Evolutionary conservation across 2,888 invertebrate genomes (phyloP), one percentile per base, ranked within the genome.

Genomic region (Monochamus alternatus): DNA sequence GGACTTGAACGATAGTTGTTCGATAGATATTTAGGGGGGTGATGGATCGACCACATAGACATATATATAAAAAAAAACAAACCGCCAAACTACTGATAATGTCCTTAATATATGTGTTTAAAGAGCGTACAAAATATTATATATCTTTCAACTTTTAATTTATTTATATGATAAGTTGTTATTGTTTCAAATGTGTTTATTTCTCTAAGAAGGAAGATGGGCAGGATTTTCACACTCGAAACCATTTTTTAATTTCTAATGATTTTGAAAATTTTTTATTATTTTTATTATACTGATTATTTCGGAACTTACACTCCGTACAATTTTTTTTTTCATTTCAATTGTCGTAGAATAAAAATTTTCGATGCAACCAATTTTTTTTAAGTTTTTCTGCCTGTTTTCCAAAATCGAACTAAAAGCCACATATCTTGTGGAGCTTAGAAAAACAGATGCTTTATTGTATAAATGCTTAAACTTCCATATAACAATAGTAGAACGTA

Each of bases 131-230:
- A 80, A 80, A 80, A 73, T 76, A 76, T 74, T 65, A 65, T 73
- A 73, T 80, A 77, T 75, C 75, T 77, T 79, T 75, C 80, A 75
- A 77, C 73, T 75, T 58, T 68, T 67, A 70, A 75, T 75, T 78
- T 76, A 80, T 80, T 80, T 79, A 80, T 80, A 78, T 74, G 74
- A 66, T 80, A 80, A 76, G 80, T 80, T 80, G 80, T 80, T 80
- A 78, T 80, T 80, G 78, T 78, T 80, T 79, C 73, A 77, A 75
- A 69, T 74, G 77, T 78, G 65, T 80, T 77, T 78, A 78, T 80
- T 72, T 75, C 64, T 31, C 67, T 51, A 22, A 58, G 47, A 76
- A 75, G 79, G 75, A 78, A 78, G 76, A 78, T 75, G 77, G 73
- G 76, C 79, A 72, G 63, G 59, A 76, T 10, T 9, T 47, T 51